Base-by-base conservation (phyloP, 2,113 vertebrate species). In the Platanista minor region DNA sequence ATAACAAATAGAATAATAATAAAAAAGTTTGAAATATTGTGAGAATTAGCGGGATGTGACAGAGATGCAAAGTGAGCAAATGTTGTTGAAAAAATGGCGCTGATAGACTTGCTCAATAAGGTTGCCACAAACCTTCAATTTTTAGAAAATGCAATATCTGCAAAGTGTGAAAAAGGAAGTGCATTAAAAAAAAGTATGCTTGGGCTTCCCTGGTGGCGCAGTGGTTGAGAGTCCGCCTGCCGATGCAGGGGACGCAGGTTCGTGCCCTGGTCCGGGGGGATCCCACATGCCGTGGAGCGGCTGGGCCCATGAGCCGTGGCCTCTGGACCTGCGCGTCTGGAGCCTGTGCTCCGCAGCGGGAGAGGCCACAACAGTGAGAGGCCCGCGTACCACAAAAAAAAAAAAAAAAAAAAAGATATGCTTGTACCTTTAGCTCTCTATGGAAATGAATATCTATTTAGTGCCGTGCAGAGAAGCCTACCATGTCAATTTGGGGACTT, bases 381-480 rank as follows among this genome's bases (percentile, higher is more conserved):
- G n/a, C n/a, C n/a, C n/a, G n/a, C n/a, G n/a, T n/a, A n/a, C n/a
- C n/a, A n/a, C n/a, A n/a, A n/a, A 33, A 66, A 57, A 80, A 33
- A 66, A 57, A 80, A 33, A 66, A 57, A 80, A 33, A 66, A 57
- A 80, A 33, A 36, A 57, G 52, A 52, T 57, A 27, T 80, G 33
- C 49, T 52, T 57, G 21, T 82, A 91, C 71, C 81, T 61, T 93
- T 86, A 94, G 59, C 86, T 84, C 57, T 71, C 36, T 29, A 4
- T 77, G 49, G 74, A 93, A 91, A 95, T 91, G 78, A 93, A 93
- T 94, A 75, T 82, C 67, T 97, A 64, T 82, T 85, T 88, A 89
- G 23, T 90, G 72, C 41, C 85, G 15, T 88, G 21, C 18, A 84
- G 57, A 91, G 52, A 83, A 69, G 11, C n/a, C 49, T 94, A 13